Evolutionary conservation across 2,888 invertebrate genomes (phyloP).

Genomic region (Heliothis peltigera): DNA sequence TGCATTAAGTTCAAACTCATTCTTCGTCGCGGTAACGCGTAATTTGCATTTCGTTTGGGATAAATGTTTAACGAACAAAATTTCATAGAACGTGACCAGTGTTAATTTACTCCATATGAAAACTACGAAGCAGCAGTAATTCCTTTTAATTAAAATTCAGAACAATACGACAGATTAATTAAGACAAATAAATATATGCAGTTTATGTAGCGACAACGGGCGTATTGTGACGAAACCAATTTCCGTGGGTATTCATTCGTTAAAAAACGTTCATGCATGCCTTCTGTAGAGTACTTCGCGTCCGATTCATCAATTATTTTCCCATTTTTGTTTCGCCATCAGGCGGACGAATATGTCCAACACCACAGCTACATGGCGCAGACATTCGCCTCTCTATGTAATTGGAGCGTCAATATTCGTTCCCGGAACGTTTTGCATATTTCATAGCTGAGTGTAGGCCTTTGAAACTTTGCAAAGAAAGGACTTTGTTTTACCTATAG

Average conservation of each 20-base stretch:
- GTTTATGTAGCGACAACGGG: conserved; percentile 32
- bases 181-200: conserved; percentile 48
- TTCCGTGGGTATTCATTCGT: conserved; percentile 66
- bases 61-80: conserved; percentile 27
- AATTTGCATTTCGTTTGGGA: conserved; percentile 50
- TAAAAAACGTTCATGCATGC: conserved; percentile 66
- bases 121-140: conserved; percentile 13
- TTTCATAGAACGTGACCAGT: neutral
- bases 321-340: conserved; percentile 62
- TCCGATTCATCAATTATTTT: conserved; percentile 74
- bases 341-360: conserved; percentile 51
- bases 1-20: conserved; percentile 53
- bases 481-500: conserved; percentile 32
- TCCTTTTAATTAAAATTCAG: conserved; percentile 16
- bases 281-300: conserved; percentile 62
- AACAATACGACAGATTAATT: conserved; percentile 41
- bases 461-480: conserved; percentile 45
- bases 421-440: conserved; percentile 75
- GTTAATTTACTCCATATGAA: neutral
- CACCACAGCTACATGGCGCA: conserved; percentile 51
- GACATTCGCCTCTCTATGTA: conserved; percentile 71
- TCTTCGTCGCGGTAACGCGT: conserved; percentile 34
- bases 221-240: conserved; percentile 65
- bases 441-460: conserved; percentile 66
- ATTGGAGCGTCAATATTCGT: conserved; percentile 80